These are phyloP conservation scores for Corynorhinus townsendii DNA, from an alignment of 2,113 vertebrate species.

Conservation along the genomic window DNA sequence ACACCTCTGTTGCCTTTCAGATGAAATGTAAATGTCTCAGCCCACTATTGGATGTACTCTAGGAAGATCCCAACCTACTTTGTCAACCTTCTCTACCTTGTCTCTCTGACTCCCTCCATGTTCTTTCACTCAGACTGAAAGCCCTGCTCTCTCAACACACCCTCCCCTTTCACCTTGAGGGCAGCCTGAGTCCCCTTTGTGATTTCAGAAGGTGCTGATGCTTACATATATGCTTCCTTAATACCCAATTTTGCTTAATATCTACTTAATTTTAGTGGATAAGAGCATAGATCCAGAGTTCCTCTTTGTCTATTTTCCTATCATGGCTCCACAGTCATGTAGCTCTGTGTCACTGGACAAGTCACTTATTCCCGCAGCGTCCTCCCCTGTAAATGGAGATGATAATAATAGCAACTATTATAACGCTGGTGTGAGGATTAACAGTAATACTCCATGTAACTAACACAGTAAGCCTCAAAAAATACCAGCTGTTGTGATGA, in stretches of 20 bases:
- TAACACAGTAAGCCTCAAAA: not conserved
- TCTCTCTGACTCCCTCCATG: not conserved
- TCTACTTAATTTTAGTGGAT: not conserved
- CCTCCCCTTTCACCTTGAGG: not conserved
- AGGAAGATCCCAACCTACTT: not conserved
- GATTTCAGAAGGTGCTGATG: not conserved
- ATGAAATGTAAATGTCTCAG: not conserved
- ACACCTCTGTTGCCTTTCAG: not conserved
- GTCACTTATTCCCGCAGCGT: not conserved
- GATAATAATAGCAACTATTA: not conserved
- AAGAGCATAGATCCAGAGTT: not conserved
- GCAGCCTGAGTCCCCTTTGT: not conserved
- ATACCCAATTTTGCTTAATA: not conserved
- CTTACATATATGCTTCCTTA: not conserved
- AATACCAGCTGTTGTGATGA: not conserved
- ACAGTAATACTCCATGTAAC: not conserved
- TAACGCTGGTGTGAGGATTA: not conserved
- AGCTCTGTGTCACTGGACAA: not conserved
- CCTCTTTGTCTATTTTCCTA: not conserved
- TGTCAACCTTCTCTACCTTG: not conserved
- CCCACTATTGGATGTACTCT: not conserved
- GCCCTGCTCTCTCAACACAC: not conserved
- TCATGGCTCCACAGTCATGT: not conserved
- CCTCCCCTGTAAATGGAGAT: not conserved
- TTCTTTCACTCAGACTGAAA: not conserved